Conservation (phyloP, 2,113 vertebrate species). For the Pelusios castaneus region DNA sequence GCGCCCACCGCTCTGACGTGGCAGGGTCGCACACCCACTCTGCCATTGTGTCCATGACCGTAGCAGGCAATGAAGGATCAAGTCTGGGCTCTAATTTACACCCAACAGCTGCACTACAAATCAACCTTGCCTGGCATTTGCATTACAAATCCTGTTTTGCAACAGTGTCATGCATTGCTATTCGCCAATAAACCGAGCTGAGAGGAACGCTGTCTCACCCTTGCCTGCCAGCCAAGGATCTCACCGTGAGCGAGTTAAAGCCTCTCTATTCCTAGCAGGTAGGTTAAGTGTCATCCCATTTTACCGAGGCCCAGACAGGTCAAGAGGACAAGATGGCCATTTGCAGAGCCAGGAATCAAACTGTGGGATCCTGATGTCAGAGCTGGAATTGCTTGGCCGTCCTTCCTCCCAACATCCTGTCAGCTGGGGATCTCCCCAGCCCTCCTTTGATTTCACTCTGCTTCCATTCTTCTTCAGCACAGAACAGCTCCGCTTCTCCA, state of each 20-base stretch:
- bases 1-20: accelerated
- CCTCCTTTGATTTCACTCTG: background rate
- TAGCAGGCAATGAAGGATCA: background rate
- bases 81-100: background rate
- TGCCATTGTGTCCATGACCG: accelerated
- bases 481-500: background rate
- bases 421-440: no score
- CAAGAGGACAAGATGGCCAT: accelerated
- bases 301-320: background rate
- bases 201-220: background rate
- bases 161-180: accelerated
- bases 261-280: accelerated
- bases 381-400: background rate
- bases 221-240: accelerated
- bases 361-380: background rate
- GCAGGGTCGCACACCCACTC: accelerated
- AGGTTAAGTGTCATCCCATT: background rate
- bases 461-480: background rate
- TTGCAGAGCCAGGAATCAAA: background rate
- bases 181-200: no score
- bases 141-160: background rate
- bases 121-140: background rate
- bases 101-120: background rate
- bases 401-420: background rate
- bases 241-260: background rate